Evolutionary conservation across 1,140 invertebrate species (phyloP).

Genomic region (Augochlora pura): DNA sequence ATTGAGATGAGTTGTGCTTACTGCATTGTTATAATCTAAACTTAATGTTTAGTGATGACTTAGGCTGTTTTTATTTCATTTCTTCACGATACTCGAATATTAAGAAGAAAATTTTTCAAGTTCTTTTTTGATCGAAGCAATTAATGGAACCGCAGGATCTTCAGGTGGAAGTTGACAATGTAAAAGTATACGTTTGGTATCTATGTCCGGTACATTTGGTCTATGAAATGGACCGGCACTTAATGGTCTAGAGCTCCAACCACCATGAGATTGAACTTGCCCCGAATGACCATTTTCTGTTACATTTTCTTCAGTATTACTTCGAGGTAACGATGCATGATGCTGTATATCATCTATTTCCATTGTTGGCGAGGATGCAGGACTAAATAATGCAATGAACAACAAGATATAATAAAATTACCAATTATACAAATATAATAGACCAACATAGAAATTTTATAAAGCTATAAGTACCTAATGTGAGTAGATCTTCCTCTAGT

Average conservation of each 20-base stretch:
- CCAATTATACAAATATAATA: neutral
- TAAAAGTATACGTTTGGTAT: conserved; percentile 78
- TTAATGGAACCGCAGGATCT: conserved; percentile 84
- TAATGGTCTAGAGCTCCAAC: conserved; percentile 82
- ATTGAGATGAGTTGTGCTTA: neutral
- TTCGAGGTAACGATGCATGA: conserved; percentile 72
- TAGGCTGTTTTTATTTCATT: neutral
- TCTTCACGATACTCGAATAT: conserved; percentile 19
- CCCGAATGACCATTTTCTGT: conserved; percentile 65
- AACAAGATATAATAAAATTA: neutral
- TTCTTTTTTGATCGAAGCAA: conserved; percentile 84
- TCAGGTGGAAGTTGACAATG: conserved; percentile 79
- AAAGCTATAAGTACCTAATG: conserved; percentile 74
- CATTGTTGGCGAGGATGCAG: conserved; percentile 53
- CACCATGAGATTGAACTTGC: conserved; percentile 71
- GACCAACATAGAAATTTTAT: neutral
- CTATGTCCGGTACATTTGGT: conserved; percentile 77
- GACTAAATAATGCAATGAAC: conserved; percentile 47
- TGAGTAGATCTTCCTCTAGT: conserved; percentile 78
- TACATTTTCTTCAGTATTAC: conserved; percentile 53
- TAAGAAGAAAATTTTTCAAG: conserved; percentile 78
- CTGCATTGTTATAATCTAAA: too few relatives aligned
- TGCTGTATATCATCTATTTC: conserved; percentile 70
- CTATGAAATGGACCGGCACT: conserved; percentile 84
- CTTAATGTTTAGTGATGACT: too few relatives aligned